Conservation (phyloP, 2,888 invertebrate species). For the Malthinus flaveolus region DNA sequence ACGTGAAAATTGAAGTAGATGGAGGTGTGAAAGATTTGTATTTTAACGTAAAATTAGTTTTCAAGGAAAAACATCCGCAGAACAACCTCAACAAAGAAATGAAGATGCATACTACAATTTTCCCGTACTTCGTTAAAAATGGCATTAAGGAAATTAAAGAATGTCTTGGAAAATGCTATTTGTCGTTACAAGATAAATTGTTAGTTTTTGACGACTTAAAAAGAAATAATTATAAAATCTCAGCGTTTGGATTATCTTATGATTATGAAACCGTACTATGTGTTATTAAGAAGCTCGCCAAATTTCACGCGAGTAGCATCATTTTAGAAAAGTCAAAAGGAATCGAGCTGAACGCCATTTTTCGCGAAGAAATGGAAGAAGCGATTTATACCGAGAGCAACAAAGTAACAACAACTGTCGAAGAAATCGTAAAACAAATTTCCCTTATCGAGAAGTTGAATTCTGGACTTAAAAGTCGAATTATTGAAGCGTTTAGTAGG, state of each 20-base stretch:
- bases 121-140: slow-evolving; percentile 49
- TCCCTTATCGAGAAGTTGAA: too few species aligned
- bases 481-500: slow-evolving; percentile 20
- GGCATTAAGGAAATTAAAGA: slow-evolving; percentile 35
- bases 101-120: slow-evolving; percentile 52
- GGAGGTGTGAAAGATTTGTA: slow-evolving; percentile 35
- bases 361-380: too few species aligned
- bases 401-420: too few species aligned
- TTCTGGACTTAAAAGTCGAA: background rate
- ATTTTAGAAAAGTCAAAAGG: background rate
- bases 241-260: slow-evolving; percentile 31
- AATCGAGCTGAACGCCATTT: too few species aligned
- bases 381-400: too few species aligned
- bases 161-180: slow-evolving; percentile 48
- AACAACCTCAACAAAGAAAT: slow-evolving; percentile 59
- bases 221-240: slow-evolving; percentile 37
- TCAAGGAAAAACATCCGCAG: slow-evolving; percentile 57
- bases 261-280: slow-evolving; percentile 34
- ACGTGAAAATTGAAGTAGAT: slow-evolving; percentile 33
- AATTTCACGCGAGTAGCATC: slow-evolving; percentile 43
- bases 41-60: slow-evolving; percentile 65
- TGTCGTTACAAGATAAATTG: slow-evolving; percentile 40
- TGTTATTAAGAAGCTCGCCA: slow-evolving; percentile 37
- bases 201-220: slow-evolving; percentile 52
- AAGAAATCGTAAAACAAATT: too few species aligned